Conservation (phyloP, 2,888 invertebrate genomes). For the Shargacucullia verbasci region DNA sequence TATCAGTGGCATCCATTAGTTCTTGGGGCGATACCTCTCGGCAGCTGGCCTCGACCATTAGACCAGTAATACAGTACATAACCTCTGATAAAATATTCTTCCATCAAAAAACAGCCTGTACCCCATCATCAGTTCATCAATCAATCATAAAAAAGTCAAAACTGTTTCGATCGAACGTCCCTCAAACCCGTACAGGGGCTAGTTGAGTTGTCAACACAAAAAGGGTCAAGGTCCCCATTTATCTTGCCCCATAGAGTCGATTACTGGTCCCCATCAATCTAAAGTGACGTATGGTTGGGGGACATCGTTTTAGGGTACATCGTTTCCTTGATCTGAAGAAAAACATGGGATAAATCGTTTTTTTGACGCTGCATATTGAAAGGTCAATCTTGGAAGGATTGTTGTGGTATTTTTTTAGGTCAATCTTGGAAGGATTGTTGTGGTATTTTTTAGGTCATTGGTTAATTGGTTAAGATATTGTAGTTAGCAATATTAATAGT, state of each 20-base stretch:
- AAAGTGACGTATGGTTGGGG: conserved; percentile 33
- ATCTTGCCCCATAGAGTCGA: conserved; percentile 41
- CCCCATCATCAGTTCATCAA: not conserved
- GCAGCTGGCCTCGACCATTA: no score
- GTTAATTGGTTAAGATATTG: no score
- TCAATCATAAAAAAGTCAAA: not conserved
- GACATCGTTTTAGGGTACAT: conserved; percentile 25
- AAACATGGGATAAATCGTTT: conserved; percentile 13
- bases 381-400: not conserved
- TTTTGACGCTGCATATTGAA: conserved; percentile 9
- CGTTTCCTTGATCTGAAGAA: conserved; percentile 35
- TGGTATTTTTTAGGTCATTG: no score
- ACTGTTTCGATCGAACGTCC: conserved; percentile 1
- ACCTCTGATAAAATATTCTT: no score
- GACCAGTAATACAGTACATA: no score
- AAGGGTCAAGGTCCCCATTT: conserved; percentile 46
- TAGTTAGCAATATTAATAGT: no score
- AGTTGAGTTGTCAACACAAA: conserved; percentile 39
- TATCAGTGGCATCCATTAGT: no score
- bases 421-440: no score
- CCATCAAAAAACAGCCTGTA: no score
- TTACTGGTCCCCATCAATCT: conserved; percentile 44
- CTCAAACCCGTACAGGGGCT: conserved; percentile 15
- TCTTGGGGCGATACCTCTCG: no score
- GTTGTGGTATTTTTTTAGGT: no score